Conservation (phyloP, 2,797 vertebrate species). For the Furcifer pardalis region DNA sequence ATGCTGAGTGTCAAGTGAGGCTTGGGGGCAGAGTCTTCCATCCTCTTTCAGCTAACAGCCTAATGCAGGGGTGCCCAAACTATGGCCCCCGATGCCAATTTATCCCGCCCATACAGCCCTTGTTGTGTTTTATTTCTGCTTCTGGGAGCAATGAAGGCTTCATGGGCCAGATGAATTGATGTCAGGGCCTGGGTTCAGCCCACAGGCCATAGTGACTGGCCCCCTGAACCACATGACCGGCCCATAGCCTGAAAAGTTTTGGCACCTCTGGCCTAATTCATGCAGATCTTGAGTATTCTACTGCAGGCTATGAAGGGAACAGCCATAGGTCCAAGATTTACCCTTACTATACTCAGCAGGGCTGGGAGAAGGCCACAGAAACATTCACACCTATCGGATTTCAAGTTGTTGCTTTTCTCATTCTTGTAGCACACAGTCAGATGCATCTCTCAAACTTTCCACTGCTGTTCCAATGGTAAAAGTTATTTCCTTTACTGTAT, state of each 20-base stretch:
- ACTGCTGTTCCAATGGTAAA: not conserved
- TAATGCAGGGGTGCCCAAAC: conserved; percentile 5
- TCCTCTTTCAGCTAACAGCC: conserved; percentile 26
- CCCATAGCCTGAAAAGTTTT: too few relatives aligned
- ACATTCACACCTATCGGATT: not conserved
- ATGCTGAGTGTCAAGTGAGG: not conserved
- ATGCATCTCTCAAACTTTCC: conserved; percentile 5
- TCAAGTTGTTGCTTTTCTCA: not conserved
- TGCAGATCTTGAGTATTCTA: not conserved
- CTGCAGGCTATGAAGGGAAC: not conserved
- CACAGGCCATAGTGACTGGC: too few relatives aligned
- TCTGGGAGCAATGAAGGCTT: too few relatives aligned
- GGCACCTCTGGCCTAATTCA: too few relatives aligned
- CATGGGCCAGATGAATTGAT: too few relatives aligned
- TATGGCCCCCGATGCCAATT: too few relatives aligned
- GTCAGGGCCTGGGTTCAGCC: too few relatives aligned
- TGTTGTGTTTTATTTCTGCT: too few relatives aligned
- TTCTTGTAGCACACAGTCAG: not conserved
- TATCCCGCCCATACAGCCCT: too few relatives aligned
- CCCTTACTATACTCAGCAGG: not conserved
- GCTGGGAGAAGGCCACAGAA: too few relatives aligned
- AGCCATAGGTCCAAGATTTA: not conserved
- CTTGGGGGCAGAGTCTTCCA: not conserved
- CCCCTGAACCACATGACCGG: too few relatives aligned
- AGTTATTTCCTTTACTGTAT: not conserved